These are phyloP conservation scores for Xestia ashworthii DNA, from an alignment of 2,888 invertebrate genomes.

Conservation along the genomic window DNA sequence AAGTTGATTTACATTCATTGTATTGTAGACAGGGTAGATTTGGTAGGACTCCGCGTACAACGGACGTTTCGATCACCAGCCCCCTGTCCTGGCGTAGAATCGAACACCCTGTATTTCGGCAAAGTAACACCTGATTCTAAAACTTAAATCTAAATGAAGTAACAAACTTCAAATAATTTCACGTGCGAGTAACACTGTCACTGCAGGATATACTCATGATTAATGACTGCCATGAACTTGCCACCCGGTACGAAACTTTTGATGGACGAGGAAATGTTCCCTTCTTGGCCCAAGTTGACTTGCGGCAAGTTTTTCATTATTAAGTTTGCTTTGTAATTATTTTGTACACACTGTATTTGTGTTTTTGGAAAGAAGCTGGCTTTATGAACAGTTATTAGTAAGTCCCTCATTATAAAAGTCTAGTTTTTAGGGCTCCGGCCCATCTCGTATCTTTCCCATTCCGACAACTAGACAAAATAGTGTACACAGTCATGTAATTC, in stretches of 20 bases:
- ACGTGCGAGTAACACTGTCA: slow-evolving; percentile 59
- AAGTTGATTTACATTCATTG: too few relatives aligned
- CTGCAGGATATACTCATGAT: slow-evolving; percentile 68
- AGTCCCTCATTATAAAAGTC: neutral
- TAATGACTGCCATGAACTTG: slow-evolving; percentile 71
- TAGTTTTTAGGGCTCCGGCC: neutral
- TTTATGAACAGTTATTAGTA: neutral
- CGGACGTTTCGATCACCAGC: too few relatives aligned
- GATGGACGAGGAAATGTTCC: slow-evolving; percentile 61
- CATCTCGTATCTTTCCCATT: too few relatives aligned
- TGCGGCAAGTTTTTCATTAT: slow-evolving; percentile 45
- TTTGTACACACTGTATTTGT: slow-evolving; percentile 11
- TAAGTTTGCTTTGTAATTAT: slow-evolving; percentile 31
- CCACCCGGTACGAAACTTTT: slow-evolving; percentile 49
- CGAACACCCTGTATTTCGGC: too few relatives aligned
- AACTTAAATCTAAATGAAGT: too few relatives aligned
- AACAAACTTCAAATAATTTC: slow-evolving; percentile 64
- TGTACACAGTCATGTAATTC: neutral
- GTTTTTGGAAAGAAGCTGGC: neutral
- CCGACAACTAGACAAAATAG: too few relatives aligned
- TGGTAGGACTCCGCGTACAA: too few relatives aligned
- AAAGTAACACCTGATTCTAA: too few relatives aligned
- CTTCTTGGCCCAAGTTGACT: slow-evolving; percentile 17
- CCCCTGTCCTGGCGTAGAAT: too few relatives aligned
- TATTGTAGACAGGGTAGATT: too few relatives aligned